A percentile compares a stretch with the other conserved stretches of the same genome.
These are phyloP conservation scores for Paramormyrops kingsleyae DNA, from an alignment of 2,113 vertebrate genomes.

Conservation along the genomic window DNA sequence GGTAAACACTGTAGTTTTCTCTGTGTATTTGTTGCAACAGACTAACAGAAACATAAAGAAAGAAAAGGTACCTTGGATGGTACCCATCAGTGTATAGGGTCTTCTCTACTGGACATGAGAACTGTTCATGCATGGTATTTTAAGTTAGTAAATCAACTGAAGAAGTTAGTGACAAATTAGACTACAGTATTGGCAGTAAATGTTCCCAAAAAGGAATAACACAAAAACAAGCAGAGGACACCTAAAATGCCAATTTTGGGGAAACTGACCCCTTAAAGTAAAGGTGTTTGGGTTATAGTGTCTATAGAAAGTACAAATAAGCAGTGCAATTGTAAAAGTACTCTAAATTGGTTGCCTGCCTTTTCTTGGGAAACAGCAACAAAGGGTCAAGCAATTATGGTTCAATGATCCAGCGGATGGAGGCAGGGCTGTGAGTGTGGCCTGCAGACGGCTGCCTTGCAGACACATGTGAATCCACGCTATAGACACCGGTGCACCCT, in stretches of 20 bases:
- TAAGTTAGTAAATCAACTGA: neutral
- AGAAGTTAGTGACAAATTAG: neutral
- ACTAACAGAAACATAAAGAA: neutral
- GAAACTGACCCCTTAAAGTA: neutral
- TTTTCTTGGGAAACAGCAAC: neutral
- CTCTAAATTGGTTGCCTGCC: neutral
- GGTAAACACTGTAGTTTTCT: neutral
- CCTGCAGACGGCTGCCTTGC: neutral
- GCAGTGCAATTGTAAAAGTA: neutral
- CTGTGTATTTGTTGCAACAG: neutral
- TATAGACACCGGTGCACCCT: neutral
- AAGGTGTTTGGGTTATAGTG: neutral
- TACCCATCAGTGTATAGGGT: neutral
- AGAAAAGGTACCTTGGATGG: neutral
- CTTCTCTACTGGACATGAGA: neutral
- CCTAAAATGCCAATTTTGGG: neutral
- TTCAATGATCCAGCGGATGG: neutral
- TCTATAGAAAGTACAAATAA: neutral
- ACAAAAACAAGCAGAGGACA: neutral
- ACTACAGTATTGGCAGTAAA: neutral
- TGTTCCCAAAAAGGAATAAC: neutral
- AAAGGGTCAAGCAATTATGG: neutral
- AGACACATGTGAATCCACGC: neutral
- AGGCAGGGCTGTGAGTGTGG: neutral
- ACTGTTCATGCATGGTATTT: neutral